Base-by-base conservation (phyloP, 2,888 invertebrate genomes). In the Xanthia icteritia region DNA sequence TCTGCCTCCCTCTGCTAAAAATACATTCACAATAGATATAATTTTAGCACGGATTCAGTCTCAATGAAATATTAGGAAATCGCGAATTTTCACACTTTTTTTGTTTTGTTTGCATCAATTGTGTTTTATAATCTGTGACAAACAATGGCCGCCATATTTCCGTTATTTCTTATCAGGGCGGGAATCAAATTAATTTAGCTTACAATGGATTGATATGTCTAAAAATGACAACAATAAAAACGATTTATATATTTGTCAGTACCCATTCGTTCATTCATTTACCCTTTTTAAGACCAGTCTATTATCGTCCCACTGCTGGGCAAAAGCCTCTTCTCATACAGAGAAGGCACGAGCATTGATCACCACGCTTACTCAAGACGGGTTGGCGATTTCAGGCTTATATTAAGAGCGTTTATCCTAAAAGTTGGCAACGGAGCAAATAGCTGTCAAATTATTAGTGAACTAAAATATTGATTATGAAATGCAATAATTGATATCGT, bases 151-250 rank as follows among this genome's bases (percentile, higher is more conserved):
- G 20, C 45, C 17, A 39, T 74, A 45, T 79, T 77, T 51, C 15
- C 17, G 69, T 72, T 54, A 70, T 56, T 45, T 58, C 69, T 6
- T 82, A 82, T 82, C 82, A 8, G 11, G 23, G 2, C 5, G 9
- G 8, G 51, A 36, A 82, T 84, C 82, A 84, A 76, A 82, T 84
- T 84, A 80, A 75, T 64, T 81, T 72, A 64, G 48, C 56, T n/a
- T n/a, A 70, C 71, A 82, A 82, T 82, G 51, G 48, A 65, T 74
- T 75, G 54, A 83, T 70, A 63, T 83, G 66, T 65, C 5, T 48
- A 36, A 71, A 80, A 54, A 70, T 36, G 11, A 15, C 5, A 36
- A 67, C 9, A 51, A 51, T 65, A 39, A 31, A 39, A 54, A 17
- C 15, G 3, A 15, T 48, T 23, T 51, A 5, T 31, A 15, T 51